Conservation (phyloP, 2,113 vertebrate genomes). For the Hippolais icterina region DNA sequence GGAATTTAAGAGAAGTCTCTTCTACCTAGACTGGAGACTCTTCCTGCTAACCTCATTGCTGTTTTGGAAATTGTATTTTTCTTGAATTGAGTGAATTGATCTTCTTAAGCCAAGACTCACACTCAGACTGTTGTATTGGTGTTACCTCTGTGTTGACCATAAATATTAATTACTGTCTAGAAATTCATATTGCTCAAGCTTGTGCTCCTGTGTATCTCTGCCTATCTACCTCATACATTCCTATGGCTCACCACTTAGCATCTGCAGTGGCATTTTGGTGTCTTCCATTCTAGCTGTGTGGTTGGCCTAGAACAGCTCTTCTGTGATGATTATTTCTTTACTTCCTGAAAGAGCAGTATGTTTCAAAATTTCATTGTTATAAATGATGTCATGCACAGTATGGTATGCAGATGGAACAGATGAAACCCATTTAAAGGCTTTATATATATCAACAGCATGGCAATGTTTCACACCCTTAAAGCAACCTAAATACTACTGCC, state of each 20-base stretch:
- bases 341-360: not conserved
- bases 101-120: not conserved
- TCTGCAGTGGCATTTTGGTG: not conserved
- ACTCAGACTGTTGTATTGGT: not conserved
- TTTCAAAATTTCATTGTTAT: not conserved
- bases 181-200: not conserved
- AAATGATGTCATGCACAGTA: not conserved
- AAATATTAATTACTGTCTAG: not conserved
- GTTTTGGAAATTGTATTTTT: not conserved
- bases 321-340: not conserved
- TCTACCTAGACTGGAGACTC: not conserved
- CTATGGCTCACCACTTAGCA: not conserved
- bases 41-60: accelerated
- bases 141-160: not conserved
- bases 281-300: not conserved
- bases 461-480: not conserved
- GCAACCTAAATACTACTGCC: not conserved
- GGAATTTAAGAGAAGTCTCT: not conserved
- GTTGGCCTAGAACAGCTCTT: not conserved
- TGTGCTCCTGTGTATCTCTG: not conserved
- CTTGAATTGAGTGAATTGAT: not conserved
- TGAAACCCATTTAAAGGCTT: not conserved
- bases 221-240: not conserved
- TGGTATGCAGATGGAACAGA: not conserved
- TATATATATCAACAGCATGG: not conserved